Percentiles rank a stretch among this genome's conserved stretches.
phyloP scores from a whole-genome alignment of 2,888 invertebrate species.

The Lasioglossum malachurum region DNA sequence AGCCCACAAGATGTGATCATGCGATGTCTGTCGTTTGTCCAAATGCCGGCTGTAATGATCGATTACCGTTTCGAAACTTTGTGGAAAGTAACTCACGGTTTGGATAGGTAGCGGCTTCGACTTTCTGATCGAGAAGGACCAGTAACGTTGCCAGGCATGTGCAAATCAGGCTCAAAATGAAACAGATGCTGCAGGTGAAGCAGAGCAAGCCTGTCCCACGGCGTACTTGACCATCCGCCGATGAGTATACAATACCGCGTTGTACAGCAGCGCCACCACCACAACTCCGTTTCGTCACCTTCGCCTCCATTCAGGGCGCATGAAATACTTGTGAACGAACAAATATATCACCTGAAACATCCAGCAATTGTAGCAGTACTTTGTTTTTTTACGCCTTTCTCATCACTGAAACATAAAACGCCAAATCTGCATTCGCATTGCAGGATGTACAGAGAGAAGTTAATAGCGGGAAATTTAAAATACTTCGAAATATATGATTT shows the following conservation, averaged over 20 bases:
- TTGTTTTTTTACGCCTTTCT: neutral
- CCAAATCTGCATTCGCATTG: too few relatives aligned
- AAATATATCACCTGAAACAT: conserved; percentile 19
- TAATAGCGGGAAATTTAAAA: conserved; percentile 35
- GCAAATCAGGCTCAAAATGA: conserved; percentile 76
- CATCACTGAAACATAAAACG: neutral
- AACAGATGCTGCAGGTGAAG: conserved; percentile 76
- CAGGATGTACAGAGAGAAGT: fast-evolving
- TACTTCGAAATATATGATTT: neutral
- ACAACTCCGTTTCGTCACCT: conserved; percentile 24
- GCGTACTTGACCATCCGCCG: conserved; percentile 17
- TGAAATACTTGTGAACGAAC: neutral
- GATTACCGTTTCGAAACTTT: neutral
- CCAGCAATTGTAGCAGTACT: neutral
- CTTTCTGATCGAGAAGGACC: conserved; percentile 72
- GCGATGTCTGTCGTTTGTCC: too few relatives aligned
- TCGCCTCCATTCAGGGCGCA: conserved; percentile 48
- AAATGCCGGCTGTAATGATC: neutral
- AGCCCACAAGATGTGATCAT: too few relatives aligned
- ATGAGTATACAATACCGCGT: conserved; percentile 20
- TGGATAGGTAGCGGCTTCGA: conserved; percentile 62
- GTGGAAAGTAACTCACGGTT: conserved; percentile 44
- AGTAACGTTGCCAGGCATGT: conserved; percentile 74
- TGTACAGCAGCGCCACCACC: conserved; percentile 45
- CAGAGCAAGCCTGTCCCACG: conserved; percentile 61